A percentile compares a stretch with the other conserved stretches of the same genome.
phyloP scores from a whole-genome alignment of 2,797 vertebrate species.

The Thunnus albacares region DNA sequence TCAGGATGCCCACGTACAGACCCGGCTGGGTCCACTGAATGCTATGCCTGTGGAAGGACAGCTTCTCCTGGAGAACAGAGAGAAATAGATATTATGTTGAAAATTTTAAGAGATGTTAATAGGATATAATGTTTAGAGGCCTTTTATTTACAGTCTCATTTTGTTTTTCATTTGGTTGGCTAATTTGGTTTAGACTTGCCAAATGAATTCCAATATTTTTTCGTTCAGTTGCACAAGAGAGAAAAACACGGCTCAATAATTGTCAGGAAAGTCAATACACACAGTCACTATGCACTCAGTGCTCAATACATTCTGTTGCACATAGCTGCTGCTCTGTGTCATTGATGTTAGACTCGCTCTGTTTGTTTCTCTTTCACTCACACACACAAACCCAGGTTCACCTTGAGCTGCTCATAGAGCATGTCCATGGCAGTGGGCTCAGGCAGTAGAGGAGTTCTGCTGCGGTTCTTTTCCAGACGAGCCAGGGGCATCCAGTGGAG shows the following conservation, averaged over 20 bases:
- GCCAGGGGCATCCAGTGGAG: slow-evolving; percentile 84
- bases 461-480: slow-evolving; percentile 83
- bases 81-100: background rate
- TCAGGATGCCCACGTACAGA: slow-evolving; percentile 87
- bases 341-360: no score
- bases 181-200: slow-evolving; percentile 28
- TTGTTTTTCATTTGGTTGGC: slow-evolving; percentile 16
- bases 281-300: slow-evolving; percentile 14
- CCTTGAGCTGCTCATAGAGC: slow-evolving; percentile 84
- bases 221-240: slow-evolving; percentile 15
- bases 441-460: slow-evolving; percentile 78
- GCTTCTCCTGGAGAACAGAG: slow-evolving; percentile 77
- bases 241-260: slow-evolving; percentile 36
- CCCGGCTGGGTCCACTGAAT: slow-evolving; percentile 79
- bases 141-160: slow-evolving; percentile 3
- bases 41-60: slow-evolving; percentile 83
- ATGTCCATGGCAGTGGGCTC: slow-evolving; percentile 86
- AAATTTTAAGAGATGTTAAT: background rate
- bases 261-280: slow-evolving; percentile 32
- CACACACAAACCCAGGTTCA: slow-evolving; percentile 51
- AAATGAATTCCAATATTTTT: slow-evolving; percentile 19
- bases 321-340: background rate
- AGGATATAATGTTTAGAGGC: background rate
- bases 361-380: slow-evolving; percentile 2
- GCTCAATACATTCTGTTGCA: background rate